Evolutionary conservation across 1,140 invertebrate genomes (phyloP).

Genomic region (Pentalonia nigronervosa): DNA sequence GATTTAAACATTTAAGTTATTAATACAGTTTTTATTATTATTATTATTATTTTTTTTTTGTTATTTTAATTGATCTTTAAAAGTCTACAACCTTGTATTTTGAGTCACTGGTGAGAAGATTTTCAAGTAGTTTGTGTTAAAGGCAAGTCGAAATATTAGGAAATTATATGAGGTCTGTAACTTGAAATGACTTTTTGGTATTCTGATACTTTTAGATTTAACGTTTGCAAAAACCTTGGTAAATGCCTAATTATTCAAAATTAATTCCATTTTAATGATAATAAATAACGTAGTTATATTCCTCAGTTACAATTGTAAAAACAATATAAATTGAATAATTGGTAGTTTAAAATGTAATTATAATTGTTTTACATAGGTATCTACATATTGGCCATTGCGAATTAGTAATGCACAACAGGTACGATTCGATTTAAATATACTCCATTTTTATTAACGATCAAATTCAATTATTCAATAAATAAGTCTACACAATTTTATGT

Average conservation of each 20-base stretch:
- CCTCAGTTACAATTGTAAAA: not conserved
- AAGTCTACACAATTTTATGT: not conserved
- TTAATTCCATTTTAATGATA: not conserved
- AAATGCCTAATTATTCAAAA: not conserved
- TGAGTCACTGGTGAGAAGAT: not conserved
- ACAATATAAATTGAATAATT: not conserved
- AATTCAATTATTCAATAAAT: conserved; percentile 2
- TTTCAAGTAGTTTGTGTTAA: not conserved
- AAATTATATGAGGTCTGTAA: not conserved
- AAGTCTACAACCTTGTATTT: too few species aligned
- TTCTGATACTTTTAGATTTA: too few species aligned
- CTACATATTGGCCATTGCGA: not conserved
- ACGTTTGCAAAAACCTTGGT: too few species aligned
- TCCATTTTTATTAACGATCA: not conserved
- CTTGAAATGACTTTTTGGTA: not conserved
- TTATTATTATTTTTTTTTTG: too few species aligned
- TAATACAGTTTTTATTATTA: too few species aligned
- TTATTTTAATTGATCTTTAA: too few species aligned
- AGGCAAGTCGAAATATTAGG: not conserved
- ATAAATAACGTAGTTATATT: not conserved
- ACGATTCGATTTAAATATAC: not conserved
- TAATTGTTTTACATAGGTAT: not conserved
- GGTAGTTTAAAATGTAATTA: not conserved
- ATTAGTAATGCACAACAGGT: not conserved
- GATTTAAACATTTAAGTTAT: not conserved